These are phyloP conservation scores for Neomonachus schauinslandi DNA, from an alignment of 2,113 vertebrate genomes.

Conservation along the genomic window DNA sequence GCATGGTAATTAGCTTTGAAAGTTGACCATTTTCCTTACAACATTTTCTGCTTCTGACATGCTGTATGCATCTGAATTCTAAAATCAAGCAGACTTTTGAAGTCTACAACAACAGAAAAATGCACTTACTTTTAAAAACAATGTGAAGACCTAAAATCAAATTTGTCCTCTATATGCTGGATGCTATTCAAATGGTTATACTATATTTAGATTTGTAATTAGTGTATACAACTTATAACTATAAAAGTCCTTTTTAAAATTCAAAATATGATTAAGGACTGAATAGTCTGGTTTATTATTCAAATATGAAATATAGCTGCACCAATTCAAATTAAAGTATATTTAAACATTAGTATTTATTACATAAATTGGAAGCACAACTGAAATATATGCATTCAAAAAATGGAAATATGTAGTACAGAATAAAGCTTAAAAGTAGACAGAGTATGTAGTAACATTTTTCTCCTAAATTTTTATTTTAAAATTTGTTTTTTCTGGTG, in stretches of 20 bases:
- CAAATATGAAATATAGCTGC: constrained; percentile 1
- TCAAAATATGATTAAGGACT: neutral
- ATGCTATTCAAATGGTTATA: constrained; percentile 30
- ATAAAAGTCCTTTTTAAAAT: constrained; percentile 16
- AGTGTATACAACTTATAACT: constrained; percentile 22
- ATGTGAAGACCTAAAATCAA: constrained; percentile 44
- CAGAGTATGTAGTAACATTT: neutral
- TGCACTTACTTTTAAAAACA: constrained; percentile 62
- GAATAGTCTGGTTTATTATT: neutral
- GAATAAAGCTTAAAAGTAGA: neutral
- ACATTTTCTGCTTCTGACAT: constrained; percentile 44
- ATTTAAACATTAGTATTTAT: constrained; percentile 35
- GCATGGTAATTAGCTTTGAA: neutral
- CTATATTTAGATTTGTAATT: constrained; percentile 1
- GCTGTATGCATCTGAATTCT: constrained; percentile 17
- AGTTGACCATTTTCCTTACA: constrained; percentile 4
- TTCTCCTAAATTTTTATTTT: neutral
- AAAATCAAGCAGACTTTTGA: constrained; percentile 47
- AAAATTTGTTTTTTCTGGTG: neutral
- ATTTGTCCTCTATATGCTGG: neutral
- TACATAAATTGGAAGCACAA: constrained; percentile 19
- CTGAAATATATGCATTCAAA: constrained; percentile 16
- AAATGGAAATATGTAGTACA: neutral
- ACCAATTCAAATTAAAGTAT: constrained; percentile 6
- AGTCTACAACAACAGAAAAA: constrained; percentile 32